Evolutionary conservation across 2,797 vertebrate species (phyloP), one percentile per base, ranked within the genome.

Genomic region (Oreochromis mossambicus): DNA sequence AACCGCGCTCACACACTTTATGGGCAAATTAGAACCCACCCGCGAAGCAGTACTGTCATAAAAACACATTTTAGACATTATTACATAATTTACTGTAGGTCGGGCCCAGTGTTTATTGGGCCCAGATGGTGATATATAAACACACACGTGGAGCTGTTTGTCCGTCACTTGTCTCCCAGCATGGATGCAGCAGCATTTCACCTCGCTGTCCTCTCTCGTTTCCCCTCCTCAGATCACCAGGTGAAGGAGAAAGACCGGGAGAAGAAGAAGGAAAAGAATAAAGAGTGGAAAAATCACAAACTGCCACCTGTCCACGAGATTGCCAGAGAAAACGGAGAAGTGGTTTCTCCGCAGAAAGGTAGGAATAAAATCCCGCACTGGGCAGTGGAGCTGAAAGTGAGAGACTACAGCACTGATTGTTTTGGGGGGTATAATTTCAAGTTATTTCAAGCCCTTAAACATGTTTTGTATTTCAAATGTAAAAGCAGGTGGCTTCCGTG

Each of bases 301-400:
- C 78, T 97, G 84, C 97, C 94, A 80, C 92, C 94, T 90, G 93
- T 97, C 86, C 97, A 96, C 95, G 98, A 98, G 93, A 96, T 97
- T 82, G 96, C 97, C 77, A 97, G 97, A 93, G 98, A 98, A 92
- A 98, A 99, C 75, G 98, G 98, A 91, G 97, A 97, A 32, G 92
- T 97, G 87, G 96, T 96, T 87, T 93, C 97, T 84, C 94, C 96
- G 34, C 96, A 96, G 92, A 98, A 98, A 97, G 97, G 98, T 98
- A 93, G 17, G 70, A 15, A 50, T 80, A n/a, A 43, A 36, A 43
- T 14, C 1, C 24, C 56, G 6, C 32, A 9, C 5, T 29, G 11
- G 56, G 7, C 29, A 24, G 10, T 2, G 38, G 14, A 7, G 29
- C 21, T 36, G 13, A 43, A 80, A 83, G 24, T 48, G 9, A 19